Evolutionary conservation across 2,797 vertebrate species (phyloP).

Genomic region (Poecilia wingei): DNA sequence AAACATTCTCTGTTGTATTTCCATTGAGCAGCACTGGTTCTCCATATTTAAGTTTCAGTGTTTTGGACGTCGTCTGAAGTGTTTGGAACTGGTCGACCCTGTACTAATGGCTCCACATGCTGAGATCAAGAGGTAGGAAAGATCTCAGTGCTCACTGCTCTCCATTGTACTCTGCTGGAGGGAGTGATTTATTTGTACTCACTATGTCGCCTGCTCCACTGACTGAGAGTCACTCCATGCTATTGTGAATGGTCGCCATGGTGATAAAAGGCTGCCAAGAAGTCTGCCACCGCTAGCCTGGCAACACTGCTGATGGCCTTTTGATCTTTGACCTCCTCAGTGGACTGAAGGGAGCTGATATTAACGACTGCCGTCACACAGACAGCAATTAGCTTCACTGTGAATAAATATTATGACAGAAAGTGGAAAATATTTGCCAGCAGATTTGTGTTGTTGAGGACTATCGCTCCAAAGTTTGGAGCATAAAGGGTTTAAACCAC

Average conservation of each 20-base stretch:
- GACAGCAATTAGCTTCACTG: background rate
- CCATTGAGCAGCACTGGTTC: background rate
- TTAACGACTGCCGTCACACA: slow-evolving; percentile 43
- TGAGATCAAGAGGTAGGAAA: background rate
- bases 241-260: slow-evolving; percentile 69
- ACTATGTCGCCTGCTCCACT: slow-evolving; percentile 23
- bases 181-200: slow-evolving; percentile 69
- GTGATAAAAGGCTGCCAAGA: slow-evolving; percentile 50
- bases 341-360: slow-evolving; percentile 36
- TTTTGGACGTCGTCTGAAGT: background rate
- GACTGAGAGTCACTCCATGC: slow-evolving; percentile 80
- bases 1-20: background rate
- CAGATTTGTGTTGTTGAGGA: no score
- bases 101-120: background rate
- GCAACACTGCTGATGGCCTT: slow-evolving; percentile 36
- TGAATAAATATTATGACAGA: slow-evolving; percentile 3
- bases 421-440: background rate
- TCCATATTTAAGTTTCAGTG: background rate
- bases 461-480: no score
- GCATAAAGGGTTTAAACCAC: no score
- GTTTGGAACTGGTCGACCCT: background rate
- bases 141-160: slow-evolving; percentile 5
- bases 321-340: slow-evolving; percentile 65
- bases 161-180: background rate
- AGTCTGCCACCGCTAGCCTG: slow-evolving; percentile 45